Conservation (phyloP, 2,113 vertebrate genomes). For the Salminus brasiliensis region DNA sequence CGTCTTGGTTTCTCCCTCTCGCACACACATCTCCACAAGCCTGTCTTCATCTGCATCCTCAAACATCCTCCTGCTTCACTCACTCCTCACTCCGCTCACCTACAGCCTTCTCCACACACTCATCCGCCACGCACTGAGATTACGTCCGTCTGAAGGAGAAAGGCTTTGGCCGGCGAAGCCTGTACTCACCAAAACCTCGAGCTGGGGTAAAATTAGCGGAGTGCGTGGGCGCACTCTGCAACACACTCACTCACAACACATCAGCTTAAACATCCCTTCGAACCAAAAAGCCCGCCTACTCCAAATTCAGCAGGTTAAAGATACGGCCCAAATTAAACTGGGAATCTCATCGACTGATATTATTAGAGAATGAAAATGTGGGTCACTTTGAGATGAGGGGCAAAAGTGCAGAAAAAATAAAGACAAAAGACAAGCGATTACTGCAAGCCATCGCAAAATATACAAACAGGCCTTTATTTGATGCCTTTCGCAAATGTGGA, state of each 20-base stretch:
- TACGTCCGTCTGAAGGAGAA: neutral
- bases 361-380: constrained; percentile 39
- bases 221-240: constrained; percentile 49
- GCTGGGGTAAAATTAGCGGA: constrained; percentile 53
- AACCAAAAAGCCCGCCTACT: constrained; percentile 49
- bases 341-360: constrained; percentile 23
- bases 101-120: constrained; percentile 28
- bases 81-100: constrained; percentile 9
- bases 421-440: no score
- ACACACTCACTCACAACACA: constrained; percentile 47
- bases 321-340: constrained; percentile 29
- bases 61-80: constrained; percentile 1
- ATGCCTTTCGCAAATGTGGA: constrained; percentile 31
- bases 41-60: constrained; percentile 12
- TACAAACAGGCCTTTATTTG: neutral
- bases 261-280: constrained; percentile 47
- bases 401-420: constrained; percentile 5
- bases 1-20: constrained; percentile 27
- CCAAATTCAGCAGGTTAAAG: constrained; percentile 40
- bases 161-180: constrained; percentile 8
- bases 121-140: neutral
- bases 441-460: neutral
- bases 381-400: neutral
- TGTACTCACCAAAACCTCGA: constrained; percentile 38
- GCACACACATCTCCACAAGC: constrained; percentile 36